Base-by-base conservation (phyloP, 1,140 invertebrate genomes). In the Liolophura sinensis region DNA sequence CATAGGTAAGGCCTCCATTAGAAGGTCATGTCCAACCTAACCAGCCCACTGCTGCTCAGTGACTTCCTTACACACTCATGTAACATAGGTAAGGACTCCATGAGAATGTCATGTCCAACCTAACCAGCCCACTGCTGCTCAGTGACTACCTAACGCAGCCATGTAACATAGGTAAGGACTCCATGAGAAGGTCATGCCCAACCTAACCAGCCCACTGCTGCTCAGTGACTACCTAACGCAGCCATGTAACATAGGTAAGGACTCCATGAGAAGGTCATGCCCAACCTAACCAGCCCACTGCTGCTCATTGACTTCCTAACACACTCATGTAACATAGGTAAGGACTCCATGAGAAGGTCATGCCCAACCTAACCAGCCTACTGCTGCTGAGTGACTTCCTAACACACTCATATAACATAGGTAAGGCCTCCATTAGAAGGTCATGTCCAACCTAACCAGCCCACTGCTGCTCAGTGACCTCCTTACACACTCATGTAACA, bases 141-240 rank as follows among this genome's bases (percentile, higher is more conserved):
- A 94, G 93, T n/a, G 95, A 97, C 79, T 97, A 95, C 84, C 87
- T 98, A 9, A 93, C 96, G 87, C 90, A 94, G 75, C 93, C 93
- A 15, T 90, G 96, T 62, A 91, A 95, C 78, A 87, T 90, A 51
- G 92, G 91, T 92, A 79, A 79, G 71, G 69, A 69, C 15, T 97
- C 18, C 87, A 95, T 51, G 93, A 96, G 77, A 88, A 91, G 67
- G 87, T 96, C 15, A 88, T 97, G 85, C 88, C 89, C 16, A 88
- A 94, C 82, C 86, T 98, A 65, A 88, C 90, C 20, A 91, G 91
- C 76, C 94, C 95, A 11, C 86, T 96, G 54, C 82, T 92, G 48
- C 86, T 96, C 68, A 94, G 93, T n/a, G 95, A 97, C 79, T 97
- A 95, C 84, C 87, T 98, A 9, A 93, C 96, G 87, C 90, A 94